Evolutionary conservation across 2,113 vertebrate species (phyloP).

Genomic region (Amblyornis subalaris): DNA sequence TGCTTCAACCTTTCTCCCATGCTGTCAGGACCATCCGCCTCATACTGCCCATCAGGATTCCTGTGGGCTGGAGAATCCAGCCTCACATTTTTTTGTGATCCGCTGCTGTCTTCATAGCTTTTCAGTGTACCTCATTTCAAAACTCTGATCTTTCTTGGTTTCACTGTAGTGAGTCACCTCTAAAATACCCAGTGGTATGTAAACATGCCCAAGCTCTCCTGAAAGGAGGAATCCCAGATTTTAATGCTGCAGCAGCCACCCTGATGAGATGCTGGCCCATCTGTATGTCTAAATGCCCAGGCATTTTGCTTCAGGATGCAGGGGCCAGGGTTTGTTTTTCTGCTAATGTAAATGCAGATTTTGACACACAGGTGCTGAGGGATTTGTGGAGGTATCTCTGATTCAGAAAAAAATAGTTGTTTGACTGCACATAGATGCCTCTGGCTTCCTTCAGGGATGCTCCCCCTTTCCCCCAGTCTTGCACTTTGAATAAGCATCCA

Average conservation of each 20-base stretch:
- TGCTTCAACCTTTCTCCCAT: not conserved
- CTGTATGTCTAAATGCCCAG: not conserved
- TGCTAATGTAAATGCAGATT: not conserved
- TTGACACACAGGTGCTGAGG: slow-evolving; percentile 15
- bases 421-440: not conserved
- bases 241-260: not conserved
- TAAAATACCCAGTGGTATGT: slow-evolving; percentile 22
- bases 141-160: not conserved
- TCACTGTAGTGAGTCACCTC: slow-evolving; percentile 13
- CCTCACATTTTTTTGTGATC: slow-evolving; percentile 42
- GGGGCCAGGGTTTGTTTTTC: not conserved
- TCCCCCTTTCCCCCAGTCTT: not conserved
- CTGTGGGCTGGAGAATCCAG: not conserved
- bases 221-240: not conserved
- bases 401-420: not conserved
- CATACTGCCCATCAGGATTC: not conserved
- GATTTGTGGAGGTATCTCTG: not conserved
- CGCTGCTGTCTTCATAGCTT: slow-evolving; percentile 8
- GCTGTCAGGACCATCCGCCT: not conserved
- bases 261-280: not conserved
- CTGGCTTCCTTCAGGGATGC: slow-evolving; percentile 51
- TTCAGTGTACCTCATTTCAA: not conserved
- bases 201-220: not conserved
- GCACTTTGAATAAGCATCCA: slow-evolving; percentile 39
- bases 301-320: not conserved